These are phyloP conservation scores for Formica selysi DNA, from an alignment of 1,140 invertebrate genomes.

Conservation along the genomic window DNA sequence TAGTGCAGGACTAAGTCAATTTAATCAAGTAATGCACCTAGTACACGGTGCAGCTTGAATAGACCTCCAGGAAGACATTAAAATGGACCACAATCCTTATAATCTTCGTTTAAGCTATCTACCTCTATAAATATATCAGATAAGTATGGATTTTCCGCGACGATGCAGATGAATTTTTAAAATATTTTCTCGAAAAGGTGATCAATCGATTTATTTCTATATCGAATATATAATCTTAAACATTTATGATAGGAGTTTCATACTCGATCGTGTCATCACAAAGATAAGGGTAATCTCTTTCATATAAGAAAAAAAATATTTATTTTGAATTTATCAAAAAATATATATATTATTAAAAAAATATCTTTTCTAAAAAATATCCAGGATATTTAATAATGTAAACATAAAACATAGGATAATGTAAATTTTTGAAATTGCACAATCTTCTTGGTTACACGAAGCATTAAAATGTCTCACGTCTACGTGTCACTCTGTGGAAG, in stretches of 20 bases:
- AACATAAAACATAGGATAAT: slow-evolving; percentile 9
- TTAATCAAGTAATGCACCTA: slow-evolving; percentile 64
- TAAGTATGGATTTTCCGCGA: slow-evolving; percentile 49
- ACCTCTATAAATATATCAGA: slow-evolving; percentile 51
- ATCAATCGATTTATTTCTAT: slow-evolving; percentile 21
- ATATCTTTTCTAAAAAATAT: neutral
- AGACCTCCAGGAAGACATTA: slow-evolving; percentile 54
- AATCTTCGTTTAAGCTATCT: slow-evolving; percentile 61
- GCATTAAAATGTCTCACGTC: slow-evolving; percentile 28
- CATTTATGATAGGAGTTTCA: neutral
- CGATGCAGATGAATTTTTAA: slow-evolving; percentile 16
- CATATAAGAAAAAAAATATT: neutral
- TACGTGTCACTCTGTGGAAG: slow-evolving; percentile 28
- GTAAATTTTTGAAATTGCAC: slow-evolving; percentile 32
- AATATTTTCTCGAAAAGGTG: slow-evolving; percentile 12
- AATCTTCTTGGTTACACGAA: slow-evolving; percentile 3
- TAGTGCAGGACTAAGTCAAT: slow-evolving; percentile 48
- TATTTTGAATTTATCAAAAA: neutral
- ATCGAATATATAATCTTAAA: slow-evolving; percentile 16
- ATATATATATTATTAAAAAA: slow-evolving; percentile 5
- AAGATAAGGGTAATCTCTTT: neutral
- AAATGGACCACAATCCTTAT: slow-evolving; percentile 59
- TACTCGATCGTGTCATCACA: neutral
- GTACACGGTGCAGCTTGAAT: slow-evolving; percentile 52
- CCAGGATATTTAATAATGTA: neutral